Base-by-base conservation (phyloP, 2,888 invertebrate species). In the Bedellia somnulentella region DNA sequence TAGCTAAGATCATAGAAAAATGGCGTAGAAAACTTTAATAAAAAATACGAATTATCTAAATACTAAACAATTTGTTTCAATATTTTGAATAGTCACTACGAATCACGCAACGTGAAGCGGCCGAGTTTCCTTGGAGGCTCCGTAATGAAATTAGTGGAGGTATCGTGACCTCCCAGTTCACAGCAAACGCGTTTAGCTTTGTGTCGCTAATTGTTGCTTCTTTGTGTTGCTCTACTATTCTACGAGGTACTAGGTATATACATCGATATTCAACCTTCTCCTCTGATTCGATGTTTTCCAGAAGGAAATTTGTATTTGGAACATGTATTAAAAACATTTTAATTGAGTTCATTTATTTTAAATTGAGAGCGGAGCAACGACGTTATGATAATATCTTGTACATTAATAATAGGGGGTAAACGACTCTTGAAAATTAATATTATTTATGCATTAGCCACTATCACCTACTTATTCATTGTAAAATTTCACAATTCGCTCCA, bases 231-330 rank as follows among this genome's bases (percentile, higher is more conserved):
- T 21, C 9, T 10, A 21, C 10, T n/a, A n/a, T n/a, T n/a, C n/a
- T n/a, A n/a, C n/a, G n/a, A n/a, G n/a, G n/a, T n/a, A n/a, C n/a
- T n/a, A n/a, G n/a, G n/a, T n/a, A n/a, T n/a, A n/a, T n/a, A n/a
- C n/a, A n/a, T 3, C 2, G 21, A 24, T 24, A 5, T 24, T 11
- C 11, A 11, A 4, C 12, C 24, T 24, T 11, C 10, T 13, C 8
- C 16, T 33, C 12, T 16, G 24, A 25, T 13, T 24, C 32, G 24
- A 29, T 3, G 21, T 13, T 25, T 25, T 25, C 28, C 21, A n/a
- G 13, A 33, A 26, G 30, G 30, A 30, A 31, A 36, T 31, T 13
- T 31, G 24, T 27, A 13, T 32, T 22, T 29, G 29, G 31, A 27
- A 21, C 21, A n/a, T 8, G 8, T 21, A 2, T n/a, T 8, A 8